Percentiles rank a stretch among this genome's conserved stretches.
Evolutionary conservation across 37 sponge, comb jelly and placozoan species (phyloP).

Genomic region (Mnemiopsis leidyi): DNA sequence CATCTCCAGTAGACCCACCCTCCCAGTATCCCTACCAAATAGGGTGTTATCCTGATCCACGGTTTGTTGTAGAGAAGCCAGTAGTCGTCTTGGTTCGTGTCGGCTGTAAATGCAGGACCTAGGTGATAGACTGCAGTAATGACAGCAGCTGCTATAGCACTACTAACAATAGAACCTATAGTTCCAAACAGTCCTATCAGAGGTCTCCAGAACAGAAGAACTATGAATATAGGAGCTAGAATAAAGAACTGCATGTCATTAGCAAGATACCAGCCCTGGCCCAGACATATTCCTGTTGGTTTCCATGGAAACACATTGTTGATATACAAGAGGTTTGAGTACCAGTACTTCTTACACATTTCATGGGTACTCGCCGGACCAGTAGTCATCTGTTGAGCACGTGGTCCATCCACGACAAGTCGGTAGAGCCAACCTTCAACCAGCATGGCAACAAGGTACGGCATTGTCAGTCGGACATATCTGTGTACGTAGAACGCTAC

Average conservation of each 20-base stretch:
- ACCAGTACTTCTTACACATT: constrained; percentile 25
- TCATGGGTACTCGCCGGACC: no score
- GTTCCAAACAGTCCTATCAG: not conserved
- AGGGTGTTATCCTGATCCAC: not conserved
- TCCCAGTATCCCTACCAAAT: not conserved
- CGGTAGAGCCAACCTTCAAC: not conserved
- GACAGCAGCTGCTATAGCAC: not conserved
- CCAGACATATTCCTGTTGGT: not conserved
- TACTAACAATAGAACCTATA: not conserved
- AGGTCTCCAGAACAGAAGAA: not conserved
- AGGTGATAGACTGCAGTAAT: not conserved
- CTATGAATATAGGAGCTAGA: not conserved
- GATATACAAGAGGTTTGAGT: constrained; percentile 8
- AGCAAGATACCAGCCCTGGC: constrained; percentile 18
- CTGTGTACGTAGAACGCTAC: constrained; percentile 7
- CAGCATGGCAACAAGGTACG: not conserved
- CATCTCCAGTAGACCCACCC: not conserved
- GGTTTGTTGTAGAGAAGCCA: not conserved
- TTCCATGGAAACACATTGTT: not conserved
- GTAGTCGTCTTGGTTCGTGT: not conserved
- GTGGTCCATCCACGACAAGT: not conserved
- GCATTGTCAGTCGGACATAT: constrained; percentile 25
- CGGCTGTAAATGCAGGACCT: not conserved
- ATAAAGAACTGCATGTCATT: no score
- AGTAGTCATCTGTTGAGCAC: no score